Conservation (phyloP, 2,888 invertebrate species). For the Ophion costatus region DNA sequence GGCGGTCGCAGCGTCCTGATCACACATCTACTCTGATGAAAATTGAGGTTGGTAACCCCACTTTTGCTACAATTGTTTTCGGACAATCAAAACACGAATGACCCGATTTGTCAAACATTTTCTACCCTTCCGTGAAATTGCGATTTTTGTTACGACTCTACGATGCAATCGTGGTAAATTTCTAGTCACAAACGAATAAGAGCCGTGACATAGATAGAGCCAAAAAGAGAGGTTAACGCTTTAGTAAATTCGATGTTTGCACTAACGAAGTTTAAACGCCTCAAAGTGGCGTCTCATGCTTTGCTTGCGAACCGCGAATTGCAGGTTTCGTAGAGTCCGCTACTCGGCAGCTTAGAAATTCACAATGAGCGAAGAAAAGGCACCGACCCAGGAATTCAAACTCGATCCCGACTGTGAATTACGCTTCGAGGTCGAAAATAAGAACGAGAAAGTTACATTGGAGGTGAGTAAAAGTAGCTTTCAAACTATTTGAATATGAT, state of each 20-base stretch:
- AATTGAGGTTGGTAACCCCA: background rate
- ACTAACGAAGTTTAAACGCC: too few species aligned
- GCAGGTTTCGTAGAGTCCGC: background rate
- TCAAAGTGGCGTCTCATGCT: too few species aligned
- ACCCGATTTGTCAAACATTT: background rate
- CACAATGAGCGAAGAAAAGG: conserved; percentile 80
- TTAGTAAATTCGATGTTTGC: background rate
- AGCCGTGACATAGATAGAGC: too few species aligned
- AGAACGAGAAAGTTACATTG: conserved; percentile 92
- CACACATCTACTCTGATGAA: background rate
- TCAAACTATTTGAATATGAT: conserved; percentile 4
- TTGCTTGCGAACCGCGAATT: background rate
- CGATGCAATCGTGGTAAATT: background rate
- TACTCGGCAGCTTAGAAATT: background rate
- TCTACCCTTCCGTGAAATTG: background rate
- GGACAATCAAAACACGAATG: background rate
- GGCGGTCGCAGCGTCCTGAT: background rate
- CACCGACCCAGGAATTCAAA: conserved; percentile 88
- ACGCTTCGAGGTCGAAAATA: conserved; percentile 97
- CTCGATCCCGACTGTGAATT: conserved; percentile 95
- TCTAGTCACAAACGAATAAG: background rate
- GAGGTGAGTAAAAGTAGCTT: conserved; percentile 85
- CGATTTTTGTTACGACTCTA: background rate
- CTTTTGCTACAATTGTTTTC: background rate
- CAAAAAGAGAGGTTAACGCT: background rate